phyloP scores from a whole-genome alignment of 2,113 vertebrate species.

The Megalops atlanticus region DNA sequence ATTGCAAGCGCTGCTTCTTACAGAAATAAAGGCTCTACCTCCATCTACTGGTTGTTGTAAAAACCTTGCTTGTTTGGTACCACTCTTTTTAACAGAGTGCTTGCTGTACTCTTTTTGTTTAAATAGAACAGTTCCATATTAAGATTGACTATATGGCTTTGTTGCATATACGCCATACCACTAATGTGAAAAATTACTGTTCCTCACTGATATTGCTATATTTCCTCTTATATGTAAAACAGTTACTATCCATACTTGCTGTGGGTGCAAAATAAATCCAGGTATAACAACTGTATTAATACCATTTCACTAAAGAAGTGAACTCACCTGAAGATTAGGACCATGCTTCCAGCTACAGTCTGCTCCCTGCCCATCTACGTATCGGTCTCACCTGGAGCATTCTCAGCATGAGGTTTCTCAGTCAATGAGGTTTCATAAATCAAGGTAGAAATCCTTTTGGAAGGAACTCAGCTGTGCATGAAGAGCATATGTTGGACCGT shows the following conservation, averaged over 20 bases:
- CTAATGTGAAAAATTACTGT: no score
- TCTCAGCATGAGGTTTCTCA: no score
- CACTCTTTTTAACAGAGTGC: not conserved
- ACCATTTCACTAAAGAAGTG: not conserved
- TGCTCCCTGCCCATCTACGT: not conserved
- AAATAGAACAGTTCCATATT: not conserved
- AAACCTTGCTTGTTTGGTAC: not conserved
- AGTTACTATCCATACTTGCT: not conserved
- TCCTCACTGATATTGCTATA: no score
- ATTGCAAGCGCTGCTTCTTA: not conserved
- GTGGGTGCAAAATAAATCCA: not conserved
- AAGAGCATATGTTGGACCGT: no score
- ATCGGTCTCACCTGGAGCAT: not conserved
- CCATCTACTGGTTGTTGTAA: slow-evolving; percentile 21
- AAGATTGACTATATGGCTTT: no score
- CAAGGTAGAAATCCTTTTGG: no score
- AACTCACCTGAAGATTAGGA: not conserved
- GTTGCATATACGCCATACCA: no score
- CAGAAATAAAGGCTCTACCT: slow-evolving; percentile 13
- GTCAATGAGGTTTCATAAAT: no score
- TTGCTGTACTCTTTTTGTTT: not conserved
- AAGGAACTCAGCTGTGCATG: no score
- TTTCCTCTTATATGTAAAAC: no score
- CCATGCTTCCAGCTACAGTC: not conserved
- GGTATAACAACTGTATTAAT: not conserved